phyloP scores from a whole-genome alignment of 2,797 vertebrate species.

The Malacoraja senta region DNA sequence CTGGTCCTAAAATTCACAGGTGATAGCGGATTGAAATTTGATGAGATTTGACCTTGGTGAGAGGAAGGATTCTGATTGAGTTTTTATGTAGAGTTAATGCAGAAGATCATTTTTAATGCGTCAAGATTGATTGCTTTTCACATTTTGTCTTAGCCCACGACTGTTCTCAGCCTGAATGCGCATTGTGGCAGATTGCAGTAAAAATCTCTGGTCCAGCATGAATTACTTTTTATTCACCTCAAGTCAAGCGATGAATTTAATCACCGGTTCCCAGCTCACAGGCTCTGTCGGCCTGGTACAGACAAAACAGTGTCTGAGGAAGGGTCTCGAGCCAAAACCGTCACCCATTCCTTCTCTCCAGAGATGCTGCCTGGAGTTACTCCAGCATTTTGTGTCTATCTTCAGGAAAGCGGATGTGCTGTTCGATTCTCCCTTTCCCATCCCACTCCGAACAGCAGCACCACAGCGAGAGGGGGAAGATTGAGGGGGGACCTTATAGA shows the following conservation, averaged over 20 bases:
- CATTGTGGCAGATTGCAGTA: background rate
- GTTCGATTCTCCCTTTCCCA: background rate
- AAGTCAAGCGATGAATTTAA: slow-evolving; percentile 12
- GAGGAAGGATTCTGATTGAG: background rate
- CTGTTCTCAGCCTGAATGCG: background rate
- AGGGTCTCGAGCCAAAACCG: too few relatives aligned
- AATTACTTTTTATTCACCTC: background rate
- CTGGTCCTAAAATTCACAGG: too few relatives aligned
- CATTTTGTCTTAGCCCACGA: background rate
- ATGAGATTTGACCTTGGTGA: background rate
- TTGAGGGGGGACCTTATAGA: too few relatives aligned
- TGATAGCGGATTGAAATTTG: too few relatives aligned
- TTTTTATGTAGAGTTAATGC: background rate
- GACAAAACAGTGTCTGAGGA: too few relatives aligned
- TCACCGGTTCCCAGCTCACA: background rate
- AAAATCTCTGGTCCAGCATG: background rate
- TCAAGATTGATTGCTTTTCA: background rate
- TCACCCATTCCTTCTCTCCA: too few relatives aligned
- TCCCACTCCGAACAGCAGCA: background rate
- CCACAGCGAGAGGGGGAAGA: too few relatives aligned
- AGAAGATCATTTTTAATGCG: background rate
- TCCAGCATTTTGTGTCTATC: too few relatives aligned
- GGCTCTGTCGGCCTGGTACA: background rate
- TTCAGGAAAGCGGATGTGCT: too few relatives aligned
- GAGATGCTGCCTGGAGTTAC: too few relatives aligned